Percentiles rank a stretch among this genome's conserved stretches.
Evolutionary conservation across 2,888 invertebrate genomes (phyloP).

Genomic region (Deilephila porcellus): DNA sequence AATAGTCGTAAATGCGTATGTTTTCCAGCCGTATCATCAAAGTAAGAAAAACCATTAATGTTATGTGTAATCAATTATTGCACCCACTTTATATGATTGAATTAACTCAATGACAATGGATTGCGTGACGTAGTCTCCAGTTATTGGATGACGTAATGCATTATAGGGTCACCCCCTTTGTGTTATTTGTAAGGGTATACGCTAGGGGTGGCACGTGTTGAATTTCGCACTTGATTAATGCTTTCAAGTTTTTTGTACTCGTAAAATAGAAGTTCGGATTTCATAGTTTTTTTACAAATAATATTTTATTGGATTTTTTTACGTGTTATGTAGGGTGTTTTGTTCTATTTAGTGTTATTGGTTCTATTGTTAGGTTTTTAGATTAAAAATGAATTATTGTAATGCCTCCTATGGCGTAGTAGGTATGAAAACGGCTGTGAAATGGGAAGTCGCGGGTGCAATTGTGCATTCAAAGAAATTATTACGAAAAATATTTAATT

Average conservation of each 20-base stretch:
- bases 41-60: neutral
- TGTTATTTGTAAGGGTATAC: slow-evolving; percentile 41
- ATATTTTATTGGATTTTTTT: neutral
- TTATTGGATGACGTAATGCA: slow-evolving; percentile 41
- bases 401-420: too few relatives aligned
- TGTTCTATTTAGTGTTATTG: slow-evolving; percentile 1
- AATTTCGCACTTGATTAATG: slow-evolving; percentile 53
- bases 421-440: too few relatives aligned
- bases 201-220: slow-evolving; percentile 46
- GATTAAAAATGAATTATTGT: neutral
- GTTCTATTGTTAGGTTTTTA: neutral
- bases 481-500: too few relatives aligned
- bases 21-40: neutral
- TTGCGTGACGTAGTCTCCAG: slow-evolving; percentile 43
- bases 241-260: slow-evolving; percentile 7
- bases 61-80: slow-evolving; percentile 11
- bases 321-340: neutral
- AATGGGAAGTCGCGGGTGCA: too few relatives aligned
- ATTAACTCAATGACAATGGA: slow-evolving; percentile 34
- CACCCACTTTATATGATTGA: slow-evolving; percentile 24
- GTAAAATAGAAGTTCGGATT: neutral
- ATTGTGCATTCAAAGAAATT: too few relatives aligned
- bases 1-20: too few relatives aligned
- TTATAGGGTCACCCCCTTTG: slow-evolving; percentile 42
- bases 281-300: neutral